phyloP scores from a whole-genome alignment of 2,113 vertebrate species.

The Embiotoca jacksoni region DNA sequence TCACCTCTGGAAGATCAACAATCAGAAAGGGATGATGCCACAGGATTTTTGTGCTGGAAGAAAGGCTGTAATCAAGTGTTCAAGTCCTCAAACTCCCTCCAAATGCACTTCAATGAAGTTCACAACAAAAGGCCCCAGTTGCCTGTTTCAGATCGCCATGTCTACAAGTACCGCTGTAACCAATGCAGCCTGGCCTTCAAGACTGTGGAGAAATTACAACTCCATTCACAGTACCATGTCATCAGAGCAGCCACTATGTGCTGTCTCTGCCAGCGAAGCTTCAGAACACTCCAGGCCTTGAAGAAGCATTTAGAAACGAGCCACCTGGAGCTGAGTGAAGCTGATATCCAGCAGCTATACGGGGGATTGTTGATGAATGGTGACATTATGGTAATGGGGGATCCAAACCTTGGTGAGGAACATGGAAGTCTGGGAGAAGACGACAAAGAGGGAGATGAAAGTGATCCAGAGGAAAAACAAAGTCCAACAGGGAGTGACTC shows the following conservation, averaged over 20 bases:
- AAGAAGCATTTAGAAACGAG: constrained; percentile 98
- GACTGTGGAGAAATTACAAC: constrained; percentile 96
- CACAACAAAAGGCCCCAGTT: constrained; percentile 97
- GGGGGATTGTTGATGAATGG: constrained; percentile 95
- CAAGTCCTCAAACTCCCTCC: constrained; percentile 94
- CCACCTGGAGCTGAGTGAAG: constrained; percentile 96
- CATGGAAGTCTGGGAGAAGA: constrained; percentile 94
- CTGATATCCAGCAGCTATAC: constrained; percentile 97
- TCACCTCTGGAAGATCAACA: constrained; percentile 86
- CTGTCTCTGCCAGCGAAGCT: constrained; percentile 98
- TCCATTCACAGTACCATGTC: constrained; percentile 98
- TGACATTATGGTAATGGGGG: constrained; percentile 94
- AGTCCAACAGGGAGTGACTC: constrained; percentile 96
- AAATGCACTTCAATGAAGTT: constrained; percentile 96
- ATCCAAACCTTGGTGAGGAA: constrained; percentile 92
- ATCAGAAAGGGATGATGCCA: constrained; percentile 88
- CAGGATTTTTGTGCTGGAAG: constrained; percentile 97
- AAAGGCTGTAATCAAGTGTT: constrained; percentile 99
- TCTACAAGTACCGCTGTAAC: constrained; percentile 99
- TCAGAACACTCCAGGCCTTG: constrained; percentile 96
- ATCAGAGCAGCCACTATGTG: constrained; percentile 99
- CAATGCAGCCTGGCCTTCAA: constrained; percentile 99
- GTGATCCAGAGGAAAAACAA: constrained; percentile 96
- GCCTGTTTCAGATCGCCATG: constrained; percentile 96
- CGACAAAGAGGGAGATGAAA: constrained; percentile 96